phyloP scores from a whole-genome alignment of 2,113 vertebrate species.

The Thermophis baileyi region DNA sequence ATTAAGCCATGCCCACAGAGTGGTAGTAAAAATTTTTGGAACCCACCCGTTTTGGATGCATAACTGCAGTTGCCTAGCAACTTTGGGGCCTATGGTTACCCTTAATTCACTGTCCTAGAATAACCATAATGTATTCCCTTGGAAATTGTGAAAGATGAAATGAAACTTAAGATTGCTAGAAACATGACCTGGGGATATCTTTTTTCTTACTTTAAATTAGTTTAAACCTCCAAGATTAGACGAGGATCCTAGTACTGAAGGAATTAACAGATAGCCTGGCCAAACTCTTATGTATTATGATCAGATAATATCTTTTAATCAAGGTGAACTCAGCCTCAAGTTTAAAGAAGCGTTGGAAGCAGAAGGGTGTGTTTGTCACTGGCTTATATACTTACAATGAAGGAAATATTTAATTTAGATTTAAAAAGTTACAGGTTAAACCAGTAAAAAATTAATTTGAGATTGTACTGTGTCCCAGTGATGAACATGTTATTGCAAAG shows the following conservation, averaged over 20 bases:
- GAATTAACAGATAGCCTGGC: neutral
- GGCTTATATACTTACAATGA: neutral
- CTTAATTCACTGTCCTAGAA: too few relatives aligned
- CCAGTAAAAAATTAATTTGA: neutral
- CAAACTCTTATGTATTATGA: neutral
- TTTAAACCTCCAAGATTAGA: neutral
- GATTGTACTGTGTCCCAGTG: neutral
- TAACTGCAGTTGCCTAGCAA: constrained; percentile 1
- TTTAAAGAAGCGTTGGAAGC: neutral
- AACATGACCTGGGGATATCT: neutral
- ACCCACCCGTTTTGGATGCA: neutral
- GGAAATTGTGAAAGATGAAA: neutral
- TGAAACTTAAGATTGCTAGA: neutral
- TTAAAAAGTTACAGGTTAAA: neutral
- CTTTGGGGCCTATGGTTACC: neutral
- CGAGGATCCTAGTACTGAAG: neutral
- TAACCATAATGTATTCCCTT: neutral
- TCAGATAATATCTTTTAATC: neutral
- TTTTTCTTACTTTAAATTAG: neutral
- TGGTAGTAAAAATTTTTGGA: too few relatives aligned
- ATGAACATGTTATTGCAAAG: neutral
- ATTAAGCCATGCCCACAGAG: too few relatives aligned
- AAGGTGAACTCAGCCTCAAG: neutral
- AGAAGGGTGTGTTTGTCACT: neutral
- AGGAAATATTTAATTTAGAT: neutral